Evolutionary conservation across 1,140 invertebrate species (phyloP).

Genomic region (Trinorchestia longiramus): DNA sequence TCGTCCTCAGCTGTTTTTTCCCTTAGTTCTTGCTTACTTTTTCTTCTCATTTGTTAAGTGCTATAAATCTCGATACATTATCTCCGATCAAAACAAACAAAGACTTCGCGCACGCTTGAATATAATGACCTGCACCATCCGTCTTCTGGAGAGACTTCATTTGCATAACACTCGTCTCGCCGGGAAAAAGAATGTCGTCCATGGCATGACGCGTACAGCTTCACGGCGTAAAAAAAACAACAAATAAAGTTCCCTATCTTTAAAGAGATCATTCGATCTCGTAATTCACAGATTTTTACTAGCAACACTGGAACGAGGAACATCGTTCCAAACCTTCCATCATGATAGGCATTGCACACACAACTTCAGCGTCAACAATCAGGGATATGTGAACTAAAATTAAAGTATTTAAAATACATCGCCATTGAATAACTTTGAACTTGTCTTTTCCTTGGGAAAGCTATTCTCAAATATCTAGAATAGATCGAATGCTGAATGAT

Average conservation of each 20-base stretch:
- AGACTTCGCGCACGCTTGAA: conserved; percentile 48
- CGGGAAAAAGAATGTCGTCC: conserved; percentile 8
- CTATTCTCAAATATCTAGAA: background rate
- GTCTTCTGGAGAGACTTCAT: background rate
- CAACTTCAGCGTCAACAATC: background rate
- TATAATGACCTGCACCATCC: conserved; percentile 34
- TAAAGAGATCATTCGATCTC: background rate
- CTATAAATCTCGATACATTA: conserved; percentile 47
- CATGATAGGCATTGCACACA: background rate
- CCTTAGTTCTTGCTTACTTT: background rate
- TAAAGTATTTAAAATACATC: background rate
- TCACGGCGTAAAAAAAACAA: background rate
- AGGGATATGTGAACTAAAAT: background rate
- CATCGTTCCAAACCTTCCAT: background rate
- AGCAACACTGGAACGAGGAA: background rate
- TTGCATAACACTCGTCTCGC: conserved; percentile 32
- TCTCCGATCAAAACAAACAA: conserved; percentile 36
- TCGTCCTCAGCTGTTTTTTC: background rate
- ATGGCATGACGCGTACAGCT: background rate
- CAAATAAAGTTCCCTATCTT: background rate
- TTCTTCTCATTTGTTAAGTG: conserved; percentile 37
- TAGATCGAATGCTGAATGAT: background rate
- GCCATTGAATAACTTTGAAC: background rate
- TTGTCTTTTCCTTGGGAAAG: background rate
- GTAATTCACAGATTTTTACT: conserved; percentile 36